Percentiles rank a stretch among this genome's conserved stretches.
phyloP scores from a whole-genome alignment of 2,797 vertebrate species.

The Masticophis lateralis region DNA sequence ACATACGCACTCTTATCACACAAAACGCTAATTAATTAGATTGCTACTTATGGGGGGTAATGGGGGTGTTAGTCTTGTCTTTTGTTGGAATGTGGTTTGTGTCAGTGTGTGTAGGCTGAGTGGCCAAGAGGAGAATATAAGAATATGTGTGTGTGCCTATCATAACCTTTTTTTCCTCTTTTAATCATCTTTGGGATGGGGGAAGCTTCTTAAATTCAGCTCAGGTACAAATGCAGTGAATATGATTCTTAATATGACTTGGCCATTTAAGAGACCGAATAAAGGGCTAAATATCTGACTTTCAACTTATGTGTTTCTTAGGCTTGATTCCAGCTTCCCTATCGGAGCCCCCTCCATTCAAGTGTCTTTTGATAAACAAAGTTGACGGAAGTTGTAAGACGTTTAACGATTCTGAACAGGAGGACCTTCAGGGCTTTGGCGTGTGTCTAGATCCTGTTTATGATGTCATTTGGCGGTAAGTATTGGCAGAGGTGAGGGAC shows the following conservation, averaged over 20 bases:
- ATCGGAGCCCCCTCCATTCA: conserved; percentile 95
- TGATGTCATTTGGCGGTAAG: conserved; percentile 98
- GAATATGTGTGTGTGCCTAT: not conserved
- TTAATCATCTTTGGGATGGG: not conserved
- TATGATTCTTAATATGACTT: not conserved
- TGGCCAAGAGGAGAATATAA: not conserved
- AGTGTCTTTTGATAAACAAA: conserved; percentile 98
- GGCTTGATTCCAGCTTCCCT: conserved; percentile 93
- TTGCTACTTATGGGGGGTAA: not conserved
- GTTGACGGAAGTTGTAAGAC: conserved; percentile 98
- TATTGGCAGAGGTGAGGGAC: conserved; percentile 15
- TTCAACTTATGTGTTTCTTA: conserved; percentile 41
- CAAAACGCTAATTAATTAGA: not conserved
- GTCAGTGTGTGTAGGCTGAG: not conserved
- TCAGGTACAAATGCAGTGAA: not conserved
- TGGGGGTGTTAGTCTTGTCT: not conserved
- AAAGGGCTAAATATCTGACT: not conserved
- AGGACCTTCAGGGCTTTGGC: conserved; percentile 96
- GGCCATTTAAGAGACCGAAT: not conserved
- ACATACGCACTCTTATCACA: not conserved
- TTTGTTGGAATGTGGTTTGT: not conserved
- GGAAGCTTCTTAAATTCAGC: not conserved
- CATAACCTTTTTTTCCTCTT: not conserved
- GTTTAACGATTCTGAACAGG: conserved; percentile 98
- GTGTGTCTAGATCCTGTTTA: conserved; percentile 98